Evolutionary conservation across 2,888 invertebrate genomes (phyloP).

Genomic region (Drosophila neoperkinsi): DNA sequence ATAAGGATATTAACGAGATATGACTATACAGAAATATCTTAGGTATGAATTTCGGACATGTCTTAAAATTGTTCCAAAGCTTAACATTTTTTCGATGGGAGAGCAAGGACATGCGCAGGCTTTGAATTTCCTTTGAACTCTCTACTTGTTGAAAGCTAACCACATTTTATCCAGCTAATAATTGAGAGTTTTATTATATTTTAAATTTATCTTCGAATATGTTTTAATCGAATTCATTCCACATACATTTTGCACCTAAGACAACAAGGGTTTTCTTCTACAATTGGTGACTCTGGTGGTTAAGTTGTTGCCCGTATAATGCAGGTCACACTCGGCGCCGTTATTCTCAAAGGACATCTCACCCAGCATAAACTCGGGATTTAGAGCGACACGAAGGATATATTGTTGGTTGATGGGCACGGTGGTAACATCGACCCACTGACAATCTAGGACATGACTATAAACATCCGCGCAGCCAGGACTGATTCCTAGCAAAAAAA

Average conservation of each 20-base stretch:
- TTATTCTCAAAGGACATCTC: slow-evolving; percentile 80
- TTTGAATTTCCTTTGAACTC: background rate
- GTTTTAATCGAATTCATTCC: background rate
- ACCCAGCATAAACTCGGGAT: slow-evolving; percentile 79
- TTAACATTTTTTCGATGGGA: background rate
- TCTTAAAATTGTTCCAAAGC: background rate
- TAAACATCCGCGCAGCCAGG: slow-evolving; percentile 79
- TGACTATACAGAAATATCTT: background rate
- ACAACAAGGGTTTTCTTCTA: slow-evolving; percentile 53
- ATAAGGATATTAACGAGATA: background rate
- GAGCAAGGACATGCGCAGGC: background rate
- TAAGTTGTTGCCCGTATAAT: slow-evolving; percentile 69
- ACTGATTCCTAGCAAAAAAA: slow-evolving; percentile 65
- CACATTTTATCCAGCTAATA: background rate
- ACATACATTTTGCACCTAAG: slow-evolving; percentile 18
- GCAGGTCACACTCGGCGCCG: slow-evolving; percentile 75
- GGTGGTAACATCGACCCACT: slow-evolving; percentile 82
- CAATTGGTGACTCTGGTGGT: slow-evolving; percentile 74
- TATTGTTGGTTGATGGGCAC: slow-evolving; percentile 70
- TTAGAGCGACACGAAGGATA: slow-evolving; percentile 77
- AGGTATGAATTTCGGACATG: too few species aligned
- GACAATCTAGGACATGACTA: slow-evolving; percentile 73
- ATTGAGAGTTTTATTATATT: background rate
- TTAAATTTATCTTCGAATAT: background rate
- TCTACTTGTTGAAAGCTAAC: background rate